Base-by-base conservation (phyloP, 1,140 invertebrate species). In the Oryzaephilus surinamensis region DNA sequence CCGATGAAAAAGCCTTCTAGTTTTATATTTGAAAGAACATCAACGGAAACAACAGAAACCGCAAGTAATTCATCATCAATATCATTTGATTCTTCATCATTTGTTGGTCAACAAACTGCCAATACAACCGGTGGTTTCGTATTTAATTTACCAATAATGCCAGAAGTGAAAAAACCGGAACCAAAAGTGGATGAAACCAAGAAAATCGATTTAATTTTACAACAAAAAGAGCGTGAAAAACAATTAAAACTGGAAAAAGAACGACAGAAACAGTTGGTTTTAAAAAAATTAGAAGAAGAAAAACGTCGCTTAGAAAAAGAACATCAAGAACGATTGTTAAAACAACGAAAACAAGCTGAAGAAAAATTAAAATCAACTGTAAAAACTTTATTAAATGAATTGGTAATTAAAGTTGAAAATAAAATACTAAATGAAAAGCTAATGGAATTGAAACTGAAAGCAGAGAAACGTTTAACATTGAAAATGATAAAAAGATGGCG, bases 211-310 rank as follows among this genome's bases (percentile, higher is more conserved):
- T 13, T n/a, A n/a, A 3, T 83, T 0, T 62, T 94, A 28, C 70
- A 93, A 14, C 74, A 79, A 29, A 79, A 94, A 51, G 92, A 97
- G 62, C 92, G 97, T 61, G 81, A 83, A 56, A 15, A 71, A 78
- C 20, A 89, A n/a, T n/a, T 88, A 0, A 93, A 97, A 63, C 89
- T 94, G 61, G 90, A 95, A 57, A 97, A 97, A 65, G 91, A 95
- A 61, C 72, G 84, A 2, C 70, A 14, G 14, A 24, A 96, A 62
- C 87, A 93, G 60, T 90, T 94, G 57, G 95, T 95, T 65, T 90
- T 93, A 60, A 71, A 83, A 2, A 70, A 65, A 41, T 72, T 77
- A 38, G 69, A 73, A 41, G 77, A 83, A 44, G 81, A 24, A 24
- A 8, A 24, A 24, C 23, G 23, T 11, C 23, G 11, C 10, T 82